Evolutionary conservation across 2,113 vertebrate species (phyloP), one percentile per base, ranked within the genome.

Genomic region (Natator depressus): DNA sequence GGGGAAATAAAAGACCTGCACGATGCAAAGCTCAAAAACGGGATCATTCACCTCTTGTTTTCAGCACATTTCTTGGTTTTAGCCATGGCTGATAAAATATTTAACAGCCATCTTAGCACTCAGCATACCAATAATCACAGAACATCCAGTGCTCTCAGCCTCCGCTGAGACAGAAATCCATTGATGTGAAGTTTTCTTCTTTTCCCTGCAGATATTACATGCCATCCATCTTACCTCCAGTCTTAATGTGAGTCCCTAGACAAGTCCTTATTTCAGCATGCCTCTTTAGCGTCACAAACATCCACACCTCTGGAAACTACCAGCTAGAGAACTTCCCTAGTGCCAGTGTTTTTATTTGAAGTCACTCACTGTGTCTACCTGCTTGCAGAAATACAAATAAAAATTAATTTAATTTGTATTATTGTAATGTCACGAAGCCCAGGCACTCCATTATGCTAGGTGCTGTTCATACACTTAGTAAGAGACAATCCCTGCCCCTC

Each of bases 81-180:
- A 86, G 86, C 72, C 82, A 87, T 59, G 84, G 80, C 84, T 94
- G 91, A 95, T 97, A 94, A 97, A 97, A 97, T 97, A 97, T 96
- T 97, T 96, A 98, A 97, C 92, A 96, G 89, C 92, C 94, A 88
- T 97, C 80, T 95, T 94, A 80, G 94, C 89, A 88, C 90, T 91
- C 86, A 75, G 93, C 86, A 75, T 62, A 95, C 94, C 84, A 96
- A 93, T 95, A 94, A 88, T 88, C 50, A 85, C 85, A 89, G 84
- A 96, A 82, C 55, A 82, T 84, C 84, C 84, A 57, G 59, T 62
- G 89, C 91, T 91, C 42, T 91, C 2, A 1, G 54, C 80, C 31
- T 89, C 90, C 19, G 20, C 90, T 84, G 96, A 91, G 83, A 65
- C 59, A 89, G 65, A 88, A 95, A 93, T 93, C 89, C 89, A 91